These are phyloP conservation scores for Antheraea yamamai DNA, from an alignment of 2,888 invertebrate species.

Conservation along the genomic window DNA sequence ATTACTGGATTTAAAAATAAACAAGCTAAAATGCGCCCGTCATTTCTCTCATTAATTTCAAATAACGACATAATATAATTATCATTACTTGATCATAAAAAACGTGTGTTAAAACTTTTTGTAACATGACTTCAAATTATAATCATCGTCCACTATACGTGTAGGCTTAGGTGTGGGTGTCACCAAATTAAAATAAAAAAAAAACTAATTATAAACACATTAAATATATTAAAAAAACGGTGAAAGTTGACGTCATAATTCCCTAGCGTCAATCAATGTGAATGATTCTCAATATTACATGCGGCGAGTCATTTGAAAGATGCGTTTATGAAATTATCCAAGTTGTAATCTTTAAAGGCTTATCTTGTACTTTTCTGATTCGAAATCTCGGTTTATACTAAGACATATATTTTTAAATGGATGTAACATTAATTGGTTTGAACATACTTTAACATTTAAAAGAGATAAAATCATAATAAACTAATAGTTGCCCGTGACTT, in stretches of 20 bases:
- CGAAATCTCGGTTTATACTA: not conserved
- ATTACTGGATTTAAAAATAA: not conserved
- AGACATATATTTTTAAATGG: too few species aligned
- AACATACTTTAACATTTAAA: too few species aligned
- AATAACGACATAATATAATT: not conserved
- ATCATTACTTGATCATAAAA: not conserved
- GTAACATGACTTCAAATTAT: not conserved
- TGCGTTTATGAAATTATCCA: not conserved
- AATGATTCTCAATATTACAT: conserved; percentile 20
- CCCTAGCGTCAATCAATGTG: conserved; percentile 19
- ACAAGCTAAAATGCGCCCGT: not conserved
- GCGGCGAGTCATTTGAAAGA: not conserved
- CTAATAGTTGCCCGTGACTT: too few species aligned
- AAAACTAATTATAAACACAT: not conserved
- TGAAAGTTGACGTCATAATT: conserved; percentile 17
- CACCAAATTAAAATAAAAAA: conserved; percentile 2
- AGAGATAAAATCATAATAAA: too few species aligned
- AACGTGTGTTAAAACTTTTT: not conserved
- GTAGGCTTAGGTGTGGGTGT: conserved; percentile 4
- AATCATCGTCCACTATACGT: conserved; percentile 5
- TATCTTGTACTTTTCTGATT: not conserved
- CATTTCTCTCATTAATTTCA: not conserved
- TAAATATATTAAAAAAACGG: conserved; percentile 1
- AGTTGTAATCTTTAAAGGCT: not conserved
- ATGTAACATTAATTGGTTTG: too few species aligned